Evolutionary conservation across 2,888 invertebrate species (phyloP).

Genomic region (Acrocyrtus sp.): DNA sequence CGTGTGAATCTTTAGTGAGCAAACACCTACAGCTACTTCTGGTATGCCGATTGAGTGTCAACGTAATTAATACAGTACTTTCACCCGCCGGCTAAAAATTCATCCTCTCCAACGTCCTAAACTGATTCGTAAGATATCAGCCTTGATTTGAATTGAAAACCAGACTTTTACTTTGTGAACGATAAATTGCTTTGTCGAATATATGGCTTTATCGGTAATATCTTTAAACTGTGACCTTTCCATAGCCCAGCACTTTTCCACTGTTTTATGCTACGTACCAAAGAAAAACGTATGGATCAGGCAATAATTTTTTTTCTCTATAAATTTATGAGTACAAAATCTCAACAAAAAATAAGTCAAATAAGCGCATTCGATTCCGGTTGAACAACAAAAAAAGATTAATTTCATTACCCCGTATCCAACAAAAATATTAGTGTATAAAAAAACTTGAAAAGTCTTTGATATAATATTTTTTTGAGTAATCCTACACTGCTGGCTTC

Average conservation of each 20-base stretch:
- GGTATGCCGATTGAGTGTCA: too few species aligned
- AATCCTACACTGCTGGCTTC: too few species aligned
- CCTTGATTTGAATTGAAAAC: not conserved
- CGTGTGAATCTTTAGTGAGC: not conserved
- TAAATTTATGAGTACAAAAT: not conserved
- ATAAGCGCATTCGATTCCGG: slow-evolving; percentile 52
- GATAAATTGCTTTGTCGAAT: not conserved
- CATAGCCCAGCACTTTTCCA: too few species aligned
- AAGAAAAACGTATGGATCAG: too few species aligned
- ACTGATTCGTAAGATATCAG: not conserved
- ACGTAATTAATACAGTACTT: not conserved
- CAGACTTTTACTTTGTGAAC: not conserved
- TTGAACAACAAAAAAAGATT: slow-evolving; percentile 41
- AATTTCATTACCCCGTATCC: not conserved
- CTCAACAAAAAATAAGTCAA: not conserved
- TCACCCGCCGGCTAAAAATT: not conserved
- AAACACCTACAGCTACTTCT: not conserved
- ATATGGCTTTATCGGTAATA: not conserved
- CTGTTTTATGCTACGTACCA: too few species aligned
- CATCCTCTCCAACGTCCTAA: too few species aligned
- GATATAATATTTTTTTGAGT: too few species aligned
- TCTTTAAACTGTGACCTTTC: not conserved
- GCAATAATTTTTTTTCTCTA: not conserved
- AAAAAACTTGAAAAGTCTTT: slow-evolving; percentile 6
- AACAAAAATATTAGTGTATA: slow-evolving; percentile 2